Percentiles rank a stretch among this genome's conserved stretches.
Evolutionary conservation across 1,140 invertebrate species (phyloP).

Genomic region (Lineus longissimus): DNA sequence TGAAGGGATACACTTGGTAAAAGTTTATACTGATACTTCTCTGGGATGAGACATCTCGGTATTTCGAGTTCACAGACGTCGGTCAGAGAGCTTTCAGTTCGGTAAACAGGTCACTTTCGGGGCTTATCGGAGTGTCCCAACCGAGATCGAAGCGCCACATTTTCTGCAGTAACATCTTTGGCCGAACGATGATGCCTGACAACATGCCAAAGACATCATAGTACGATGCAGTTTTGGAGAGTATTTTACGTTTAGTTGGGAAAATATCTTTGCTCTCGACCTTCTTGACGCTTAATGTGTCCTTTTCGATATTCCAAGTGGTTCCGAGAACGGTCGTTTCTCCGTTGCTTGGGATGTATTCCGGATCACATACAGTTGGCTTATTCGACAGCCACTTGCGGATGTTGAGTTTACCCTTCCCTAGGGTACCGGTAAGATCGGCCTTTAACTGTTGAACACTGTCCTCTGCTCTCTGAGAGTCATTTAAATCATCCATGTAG

Average conservation of each 20-base stretch:
- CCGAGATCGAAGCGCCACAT: neutral
- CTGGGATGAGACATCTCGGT: neutral
- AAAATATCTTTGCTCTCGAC: neutral
- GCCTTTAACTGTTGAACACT: neutral
- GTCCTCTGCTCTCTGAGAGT: neutral
- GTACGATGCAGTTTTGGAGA: neutral
- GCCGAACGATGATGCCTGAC: neutral
- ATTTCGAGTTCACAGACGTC: neutral
- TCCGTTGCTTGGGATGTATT: neutral
- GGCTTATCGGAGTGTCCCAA: neutral
- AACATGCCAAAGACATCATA: slow-evolving; percentile 4
- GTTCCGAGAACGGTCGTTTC: neutral
- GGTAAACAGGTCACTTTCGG: neutral
- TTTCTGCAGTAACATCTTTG: neutral
- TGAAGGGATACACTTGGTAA: neutral
- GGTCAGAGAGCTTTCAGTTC: neutral
- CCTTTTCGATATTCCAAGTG: neutral
- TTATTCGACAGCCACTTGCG: neutral
- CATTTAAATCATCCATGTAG: slow-evolving; percentile 1
- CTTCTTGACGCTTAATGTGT: neutral
- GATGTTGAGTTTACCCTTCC: neutral
- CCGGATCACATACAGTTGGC: neutral
- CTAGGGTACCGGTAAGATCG: neutral
- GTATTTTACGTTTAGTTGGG: neutral
- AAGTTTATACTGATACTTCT: neutral